phyloP scores from a whole-genome alignment of 2,797 vertebrate genomes.

The Arremon aurantiirostris region DNA sequence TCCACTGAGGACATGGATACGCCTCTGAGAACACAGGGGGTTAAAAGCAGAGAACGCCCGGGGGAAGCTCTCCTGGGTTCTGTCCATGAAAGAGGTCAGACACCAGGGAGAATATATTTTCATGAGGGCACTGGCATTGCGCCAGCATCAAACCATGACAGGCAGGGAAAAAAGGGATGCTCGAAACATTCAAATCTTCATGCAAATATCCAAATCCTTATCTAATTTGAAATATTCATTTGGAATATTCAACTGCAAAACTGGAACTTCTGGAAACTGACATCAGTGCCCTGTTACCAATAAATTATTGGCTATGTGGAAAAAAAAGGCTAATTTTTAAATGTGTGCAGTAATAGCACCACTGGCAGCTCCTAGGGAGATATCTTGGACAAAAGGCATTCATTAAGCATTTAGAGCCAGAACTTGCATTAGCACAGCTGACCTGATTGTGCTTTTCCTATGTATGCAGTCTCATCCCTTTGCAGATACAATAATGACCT shows the following conservation, averaged over 20 bases:
- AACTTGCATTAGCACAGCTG: background rate
- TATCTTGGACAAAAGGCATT: background rate
- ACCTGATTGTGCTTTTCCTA: background rate
- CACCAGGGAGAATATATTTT: too few relatives aligned
- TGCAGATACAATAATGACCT: background rate
- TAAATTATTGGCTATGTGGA: background rate
- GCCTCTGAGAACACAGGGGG: too few relatives aligned
- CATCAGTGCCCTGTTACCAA: background rate
- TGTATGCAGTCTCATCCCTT: background rate
- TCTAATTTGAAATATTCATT: background rate
- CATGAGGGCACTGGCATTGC: too few relatives aligned
- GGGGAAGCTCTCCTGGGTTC: too few relatives aligned
- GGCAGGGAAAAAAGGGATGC: background rate
- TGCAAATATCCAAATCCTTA: background rate
- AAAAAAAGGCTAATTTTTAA: background rate
- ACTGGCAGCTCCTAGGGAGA: background rate
- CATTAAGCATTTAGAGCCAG: background rate
- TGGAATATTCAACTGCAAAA: background rate
- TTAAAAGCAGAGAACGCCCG: too few relatives aligned
- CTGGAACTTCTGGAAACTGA: background rate
- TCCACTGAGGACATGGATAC: too few relatives aligned
- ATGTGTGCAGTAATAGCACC: background rate
- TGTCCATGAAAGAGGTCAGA: too few relatives aligned
- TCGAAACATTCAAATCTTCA: background rate
- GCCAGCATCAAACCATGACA: too few relatives aligned